Conservation (phyloP, 2,113 vertebrate species). For the Petrocephalus zakoni region DNA sequence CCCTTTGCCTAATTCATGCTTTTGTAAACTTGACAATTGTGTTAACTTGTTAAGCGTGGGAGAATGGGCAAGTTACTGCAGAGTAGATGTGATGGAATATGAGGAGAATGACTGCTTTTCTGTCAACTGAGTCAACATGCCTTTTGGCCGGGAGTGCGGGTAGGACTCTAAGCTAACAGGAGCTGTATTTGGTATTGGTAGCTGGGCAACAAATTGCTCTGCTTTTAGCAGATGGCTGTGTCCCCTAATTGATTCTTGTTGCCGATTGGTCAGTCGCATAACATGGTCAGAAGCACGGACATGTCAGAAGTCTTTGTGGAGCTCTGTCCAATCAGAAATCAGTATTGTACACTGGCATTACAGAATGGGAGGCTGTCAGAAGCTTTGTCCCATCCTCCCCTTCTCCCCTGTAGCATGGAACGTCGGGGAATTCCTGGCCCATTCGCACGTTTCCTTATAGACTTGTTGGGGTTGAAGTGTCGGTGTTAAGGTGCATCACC, state of each 20-base stretch:
- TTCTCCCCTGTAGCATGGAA: not conserved
- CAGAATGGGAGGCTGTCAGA: not conserved
- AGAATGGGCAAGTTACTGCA: not conserved
- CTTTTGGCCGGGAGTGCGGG: not conserved
- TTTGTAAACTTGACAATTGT: not conserved
- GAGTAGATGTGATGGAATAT: not conserved
- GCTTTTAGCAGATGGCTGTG: not conserved
- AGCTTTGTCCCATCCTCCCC: not conserved
- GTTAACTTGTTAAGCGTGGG: not conserved
- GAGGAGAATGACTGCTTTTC: not conserved
- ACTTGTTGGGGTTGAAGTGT: not conserved
- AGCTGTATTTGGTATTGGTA: not conserved
- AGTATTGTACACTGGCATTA: not conserved
- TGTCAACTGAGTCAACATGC: not conserved
- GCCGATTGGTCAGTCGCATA: not conserved
- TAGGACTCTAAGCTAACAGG: not conserved
- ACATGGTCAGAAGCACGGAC: not conserved
- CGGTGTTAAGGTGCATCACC: not conserved
- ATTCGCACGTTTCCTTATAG: not conserved
- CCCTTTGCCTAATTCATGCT: not conserved
- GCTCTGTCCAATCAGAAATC: not conserved
- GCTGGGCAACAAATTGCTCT: too few species aligned
- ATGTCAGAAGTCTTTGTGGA: not conserved
- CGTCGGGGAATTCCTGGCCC: not conserved
- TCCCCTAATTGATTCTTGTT: not conserved